Evolutionary conservation across 2,888 invertebrate species (phyloP).

Genomic region (Cerastoderma edule): DNA sequence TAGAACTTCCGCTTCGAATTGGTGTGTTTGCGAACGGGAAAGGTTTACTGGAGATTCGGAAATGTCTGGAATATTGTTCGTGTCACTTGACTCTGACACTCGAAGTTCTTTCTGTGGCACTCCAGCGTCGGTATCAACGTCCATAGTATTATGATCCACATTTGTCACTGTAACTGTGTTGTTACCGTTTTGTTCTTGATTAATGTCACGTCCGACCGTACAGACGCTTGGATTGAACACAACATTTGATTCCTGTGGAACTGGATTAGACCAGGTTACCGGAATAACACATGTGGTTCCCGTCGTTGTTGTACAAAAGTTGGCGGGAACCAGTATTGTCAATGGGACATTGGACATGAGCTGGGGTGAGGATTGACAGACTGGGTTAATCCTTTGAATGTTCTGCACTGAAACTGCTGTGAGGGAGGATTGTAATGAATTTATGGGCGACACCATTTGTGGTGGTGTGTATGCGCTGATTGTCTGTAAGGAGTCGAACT

Average conservation of each 20-base stretch:
- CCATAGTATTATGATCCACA: no score
- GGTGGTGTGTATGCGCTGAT: not conserved
- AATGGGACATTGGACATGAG: slow-evolving; percentile 39
- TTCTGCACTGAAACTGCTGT: not conserved
- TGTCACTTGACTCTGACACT: no score
- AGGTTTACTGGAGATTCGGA: no score
- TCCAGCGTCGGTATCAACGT: not conserved
- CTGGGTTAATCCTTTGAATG: not conserved
- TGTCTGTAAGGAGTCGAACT: no score
- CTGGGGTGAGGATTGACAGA: not conserved
- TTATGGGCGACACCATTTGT: not conserved
- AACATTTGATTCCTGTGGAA: no score
- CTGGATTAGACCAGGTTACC: slow-evolving; percentile 17
- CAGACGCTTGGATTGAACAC: no score
- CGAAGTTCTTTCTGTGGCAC: no score
- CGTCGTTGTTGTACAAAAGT: slow-evolving; percentile 33
- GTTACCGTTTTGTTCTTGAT: no score
- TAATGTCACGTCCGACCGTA: no score
- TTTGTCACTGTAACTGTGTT: no score
- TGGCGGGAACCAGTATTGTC: slow-evolving; percentile 52
- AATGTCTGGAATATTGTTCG: no score
- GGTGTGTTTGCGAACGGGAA: no score
- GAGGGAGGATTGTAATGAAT: not conserved
- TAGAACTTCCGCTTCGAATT: not conserved
- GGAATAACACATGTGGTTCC: slow-evolving; percentile 52